Evolutionary conservation across 1,140 invertebrate genomes (phyloP), one percentile per base, ranked within the genome.

Genomic region (Ceratina japonica): DNA sequence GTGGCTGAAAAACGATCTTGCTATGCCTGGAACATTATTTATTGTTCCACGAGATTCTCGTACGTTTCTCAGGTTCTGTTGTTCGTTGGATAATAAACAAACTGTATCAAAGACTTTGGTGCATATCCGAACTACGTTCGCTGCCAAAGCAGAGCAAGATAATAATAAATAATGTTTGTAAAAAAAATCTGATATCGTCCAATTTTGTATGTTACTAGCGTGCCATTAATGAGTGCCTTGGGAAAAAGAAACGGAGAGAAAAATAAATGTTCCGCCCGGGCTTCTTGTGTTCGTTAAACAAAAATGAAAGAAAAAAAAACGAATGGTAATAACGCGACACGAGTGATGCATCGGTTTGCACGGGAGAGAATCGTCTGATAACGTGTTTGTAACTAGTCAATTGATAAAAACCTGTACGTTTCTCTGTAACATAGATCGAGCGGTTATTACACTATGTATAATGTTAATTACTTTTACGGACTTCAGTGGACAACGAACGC

Each of bases 301-400:
- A 31, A 22, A 5, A 54, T 18, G n/a, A 27, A 7, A 8, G 16
- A 5, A 44, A 44, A 8, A 3, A 44, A 44, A 44, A 44, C 0
- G 37, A 31, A 71, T 18, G 44, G 37, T 31, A 63, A 22, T 18
- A 20, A 7, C 16, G 8, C 24, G 24, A 22, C 73, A 44, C 49
- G 44, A 1, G 37, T n/a, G 51, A 20, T 63, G 61, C 61, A 56
- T 56, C 65, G 44, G 51, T 18, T 49, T 37, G 49, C 27, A 44
- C 7, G 16, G 65, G 13, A 58, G 12, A 52, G 27, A 37, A 51
- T 70, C 37, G 24, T 63, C 68, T 75, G 61, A 70, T 82, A 86
- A 89, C 85, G 82, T 88, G 89, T 84, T 89, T 90, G 75, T 87
- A 88, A 90, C 91, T 91, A 91, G 91, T 91, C 91, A 92, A 88